phyloP scores from a whole-genome alignment of 2,888 invertebrate genomes.

The Drosophila eohydei region DNA sequence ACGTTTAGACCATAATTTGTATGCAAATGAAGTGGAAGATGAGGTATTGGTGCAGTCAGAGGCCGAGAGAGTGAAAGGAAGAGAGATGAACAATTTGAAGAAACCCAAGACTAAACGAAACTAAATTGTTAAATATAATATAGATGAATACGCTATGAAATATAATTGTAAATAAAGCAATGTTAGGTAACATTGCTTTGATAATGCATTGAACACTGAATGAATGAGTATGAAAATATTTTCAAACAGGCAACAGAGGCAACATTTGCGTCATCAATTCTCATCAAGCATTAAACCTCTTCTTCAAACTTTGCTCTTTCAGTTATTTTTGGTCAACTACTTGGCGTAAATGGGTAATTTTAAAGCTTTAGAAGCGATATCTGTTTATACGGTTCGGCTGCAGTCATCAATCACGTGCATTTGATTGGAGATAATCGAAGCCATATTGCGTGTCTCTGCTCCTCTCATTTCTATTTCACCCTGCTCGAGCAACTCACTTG shows the following conservation, averaged over 20 bases:
- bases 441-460: slow-evolving; percentile 60
- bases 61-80: neutral
- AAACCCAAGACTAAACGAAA: too few relatives aligned
- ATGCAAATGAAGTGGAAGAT: slow-evolving; percentile 62
- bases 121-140: neutral
- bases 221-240: too few relatives aligned
- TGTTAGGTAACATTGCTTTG: too few relatives aligned
- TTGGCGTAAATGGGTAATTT: slow-evolving; percentile 4
- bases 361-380: slow-evolving; percentile 19
- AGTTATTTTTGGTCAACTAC: neutral
- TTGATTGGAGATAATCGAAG: slow-evolving; percentile 75
- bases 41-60: slow-evolving; percentile 31
- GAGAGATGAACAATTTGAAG: neutral
- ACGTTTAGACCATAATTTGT: slow-evolving; percentile 58
- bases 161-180: neutral
- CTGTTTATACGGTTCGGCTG: slow-evolving; percentile 16
- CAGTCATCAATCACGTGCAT: slow-evolving; percentile 73
- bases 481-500: slow-evolving; percentile 27
- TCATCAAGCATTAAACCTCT: neutral
- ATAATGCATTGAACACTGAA: too few relatives aligned
- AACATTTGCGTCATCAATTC: neutral
- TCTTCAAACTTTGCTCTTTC: neutral
- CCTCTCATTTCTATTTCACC: neutral
- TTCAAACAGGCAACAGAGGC: too few relatives aligned
- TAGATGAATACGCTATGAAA: neutral